Conservation (phyloP, 2,888 invertebrate genomes). For the Apodemia duryi region DNA sequence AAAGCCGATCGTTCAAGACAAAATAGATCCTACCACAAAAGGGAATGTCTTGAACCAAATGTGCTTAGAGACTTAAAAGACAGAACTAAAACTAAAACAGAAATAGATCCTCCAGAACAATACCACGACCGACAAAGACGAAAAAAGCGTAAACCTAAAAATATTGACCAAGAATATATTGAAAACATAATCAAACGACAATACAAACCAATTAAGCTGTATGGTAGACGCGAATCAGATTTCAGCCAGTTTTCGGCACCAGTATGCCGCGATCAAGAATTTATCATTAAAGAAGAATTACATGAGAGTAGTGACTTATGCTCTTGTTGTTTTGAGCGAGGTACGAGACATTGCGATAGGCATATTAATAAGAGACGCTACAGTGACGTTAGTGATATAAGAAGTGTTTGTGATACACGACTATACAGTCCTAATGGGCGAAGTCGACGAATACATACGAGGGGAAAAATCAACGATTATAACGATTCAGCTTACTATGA, state of each 20-base stretch:
- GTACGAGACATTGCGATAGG: conserved; percentile 30
- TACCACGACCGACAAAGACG: conserved; percentile 27
- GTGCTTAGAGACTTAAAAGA: conserved; percentile 34
- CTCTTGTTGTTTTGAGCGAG: conserved; percentile 49
- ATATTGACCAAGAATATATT: conserved; percentile 53
- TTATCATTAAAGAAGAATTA: conserved; percentile 40
- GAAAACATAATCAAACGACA: conserved; percentile 60
- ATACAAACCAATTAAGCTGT: conserved; percentile 58
- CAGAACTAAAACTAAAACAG: conserved; percentile 34
- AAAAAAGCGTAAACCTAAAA: conserved; percentile 22
- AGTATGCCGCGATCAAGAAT: conserved; percentile 61
- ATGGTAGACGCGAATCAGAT: conserved; percentile 51
- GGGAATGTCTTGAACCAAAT: conserved; percentile 29
- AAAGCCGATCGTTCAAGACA: no score
- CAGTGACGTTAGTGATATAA: conserved; percentile 44
- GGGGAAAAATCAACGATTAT: conserved; percentile 41
- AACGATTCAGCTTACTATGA: conserved; percentile 61
- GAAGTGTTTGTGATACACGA: conserved; percentile 60
- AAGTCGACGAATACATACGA: conserved; percentile 38
- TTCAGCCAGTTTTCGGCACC: conserved; percentile 64
- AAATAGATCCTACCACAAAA: conserved; percentile 34
- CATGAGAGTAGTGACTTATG: conserved; percentile 48
- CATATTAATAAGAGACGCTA: conserved; percentile 24
- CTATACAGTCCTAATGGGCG: conserved; percentile 48
- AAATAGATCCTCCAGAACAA: conserved; percentile 30